Conservation (phyloP, 2,113 vertebrate genomes). For the Larimichthys crocea region DNA sequence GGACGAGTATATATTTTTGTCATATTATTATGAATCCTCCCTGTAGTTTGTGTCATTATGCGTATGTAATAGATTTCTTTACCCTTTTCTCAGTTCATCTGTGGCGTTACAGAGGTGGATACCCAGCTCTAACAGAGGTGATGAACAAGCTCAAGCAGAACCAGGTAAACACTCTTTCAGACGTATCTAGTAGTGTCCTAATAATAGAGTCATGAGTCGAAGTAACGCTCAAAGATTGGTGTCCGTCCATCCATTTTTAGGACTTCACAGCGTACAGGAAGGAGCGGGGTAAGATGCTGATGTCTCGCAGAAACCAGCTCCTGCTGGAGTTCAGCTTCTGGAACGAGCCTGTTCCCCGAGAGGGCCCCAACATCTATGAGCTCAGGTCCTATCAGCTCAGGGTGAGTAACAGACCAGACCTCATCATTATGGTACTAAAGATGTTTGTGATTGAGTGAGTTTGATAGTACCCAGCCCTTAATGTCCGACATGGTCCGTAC, state of each 20-base stretch:
- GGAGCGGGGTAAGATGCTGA: conserved; percentile 92
- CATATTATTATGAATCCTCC: background rate
- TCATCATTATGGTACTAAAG: background rate
- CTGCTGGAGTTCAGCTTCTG: conserved; percentile 97
- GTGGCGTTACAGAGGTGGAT: conserved; percentile 96
- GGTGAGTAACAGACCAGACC: conserved; percentile 79
- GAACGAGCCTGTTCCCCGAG: conserved; percentile 92
- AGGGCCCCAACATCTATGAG: conserved; percentile 95
- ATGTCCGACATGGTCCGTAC: background rate
- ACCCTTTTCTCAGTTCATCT: conserved; percentile 89
- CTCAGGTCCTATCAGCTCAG: conserved; percentile 94
- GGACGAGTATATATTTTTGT: background rate
- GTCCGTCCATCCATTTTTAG: conserved; percentile 75
- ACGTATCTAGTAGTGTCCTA: background rate
- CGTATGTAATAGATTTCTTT: background rate
- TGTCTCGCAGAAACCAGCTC: conserved; percentile 94
- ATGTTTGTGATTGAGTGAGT: background rate
- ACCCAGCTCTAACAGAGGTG: conserved; percentile 96
- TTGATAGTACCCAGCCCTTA: background rate
- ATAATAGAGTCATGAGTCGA: background rate
- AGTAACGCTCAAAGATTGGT: conserved; percentile 19
- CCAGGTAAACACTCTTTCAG: conserved; percentile 81
- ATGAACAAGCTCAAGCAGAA: conserved; percentile 96
- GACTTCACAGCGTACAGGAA: conserved; percentile 93
- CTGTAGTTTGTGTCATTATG: background rate